Evolutionary conservation across 2,113 vertebrate genomes (phyloP).

Genomic region (Recurvirostra avosetta): DNA sequence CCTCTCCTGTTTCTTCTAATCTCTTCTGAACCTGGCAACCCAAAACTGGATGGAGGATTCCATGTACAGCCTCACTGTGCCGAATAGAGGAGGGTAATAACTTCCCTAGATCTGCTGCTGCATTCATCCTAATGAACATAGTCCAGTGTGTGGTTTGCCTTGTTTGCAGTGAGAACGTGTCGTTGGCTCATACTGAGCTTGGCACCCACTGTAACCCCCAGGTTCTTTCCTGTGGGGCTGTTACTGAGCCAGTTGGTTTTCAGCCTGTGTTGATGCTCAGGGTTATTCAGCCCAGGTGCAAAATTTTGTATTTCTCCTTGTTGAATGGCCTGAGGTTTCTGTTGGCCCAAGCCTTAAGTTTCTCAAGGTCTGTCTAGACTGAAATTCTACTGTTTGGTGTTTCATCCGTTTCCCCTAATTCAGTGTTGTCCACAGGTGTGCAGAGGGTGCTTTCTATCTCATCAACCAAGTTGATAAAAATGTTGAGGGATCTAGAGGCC

Average conservation of each 20-base stretch:
- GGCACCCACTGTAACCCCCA: background rate
- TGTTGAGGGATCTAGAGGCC: background rate
- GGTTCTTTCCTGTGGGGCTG: background rate
- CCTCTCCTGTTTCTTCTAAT: background rate
- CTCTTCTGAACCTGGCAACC: background rate
- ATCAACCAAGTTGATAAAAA: background rate
- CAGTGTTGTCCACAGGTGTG: background rate
- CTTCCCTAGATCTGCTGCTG: background rate
- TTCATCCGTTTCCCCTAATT: background rate
- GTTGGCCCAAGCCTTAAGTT: background rate
- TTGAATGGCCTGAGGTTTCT: background rate
- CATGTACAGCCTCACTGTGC: background rate
- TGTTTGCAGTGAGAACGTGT: background rate
- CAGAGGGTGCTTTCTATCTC: background rate
- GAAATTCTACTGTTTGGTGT: background rate
- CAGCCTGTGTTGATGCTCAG: background rate
- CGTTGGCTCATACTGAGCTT: background rate
- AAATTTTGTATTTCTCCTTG: background rate
- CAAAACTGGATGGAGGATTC: background rate
- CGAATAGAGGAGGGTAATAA: background rate
- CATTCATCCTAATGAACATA: rapidly evolving
- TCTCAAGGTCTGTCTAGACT: background rate
- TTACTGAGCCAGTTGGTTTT: background rate
- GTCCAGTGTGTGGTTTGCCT: background rate
- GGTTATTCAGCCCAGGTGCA: background rate